Percentiles rank a stretch among this genome's conserved stretches.
Evolutionary conservation across 2,113 vertebrate species (phyloP).

Genomic region (Nannobrachium achirus): DNA sequence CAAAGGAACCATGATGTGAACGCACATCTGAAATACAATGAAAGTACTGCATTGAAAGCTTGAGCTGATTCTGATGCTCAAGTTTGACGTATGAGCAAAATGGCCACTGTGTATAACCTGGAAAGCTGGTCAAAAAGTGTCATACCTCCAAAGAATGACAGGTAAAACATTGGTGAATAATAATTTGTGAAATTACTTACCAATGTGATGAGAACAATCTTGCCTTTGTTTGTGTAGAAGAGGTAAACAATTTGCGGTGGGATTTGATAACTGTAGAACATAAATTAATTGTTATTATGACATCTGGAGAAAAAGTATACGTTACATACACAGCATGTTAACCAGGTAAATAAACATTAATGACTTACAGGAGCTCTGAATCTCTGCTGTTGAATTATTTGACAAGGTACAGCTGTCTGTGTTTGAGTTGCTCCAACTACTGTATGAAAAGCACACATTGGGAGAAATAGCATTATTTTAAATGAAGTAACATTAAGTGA

Average conservation of each 20-base stretch:
- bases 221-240: background rate
- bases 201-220: background rate
- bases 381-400: background rate
- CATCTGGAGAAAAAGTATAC: background rate
- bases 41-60: no score
- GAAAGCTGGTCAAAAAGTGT: no score
- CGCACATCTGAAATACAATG: conserved; percentile 2
- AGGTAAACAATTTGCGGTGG: background rate
- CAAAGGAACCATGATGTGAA: conserved; percentile 9
- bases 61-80: no score
- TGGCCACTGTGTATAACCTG: no score
- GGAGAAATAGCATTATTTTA: background rate
- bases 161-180: background rate
- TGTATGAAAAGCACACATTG: background rate
- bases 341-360: background rate
- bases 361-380: conserved; percentile 49
- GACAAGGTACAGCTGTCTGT: background rate
- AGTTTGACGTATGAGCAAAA: no score
- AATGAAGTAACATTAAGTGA: no score
- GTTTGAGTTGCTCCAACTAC: conserved; percentile 14
- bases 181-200: conserved; percentile 33
- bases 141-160: background rate
- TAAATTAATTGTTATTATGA: conserved; percentile 1
- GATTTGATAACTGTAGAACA: background rate
- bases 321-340: background rate